Evolutionary conservation across 2,797 vertebrate species (phyloP).

Genomic region (Eulemur albifrons): DNA sequence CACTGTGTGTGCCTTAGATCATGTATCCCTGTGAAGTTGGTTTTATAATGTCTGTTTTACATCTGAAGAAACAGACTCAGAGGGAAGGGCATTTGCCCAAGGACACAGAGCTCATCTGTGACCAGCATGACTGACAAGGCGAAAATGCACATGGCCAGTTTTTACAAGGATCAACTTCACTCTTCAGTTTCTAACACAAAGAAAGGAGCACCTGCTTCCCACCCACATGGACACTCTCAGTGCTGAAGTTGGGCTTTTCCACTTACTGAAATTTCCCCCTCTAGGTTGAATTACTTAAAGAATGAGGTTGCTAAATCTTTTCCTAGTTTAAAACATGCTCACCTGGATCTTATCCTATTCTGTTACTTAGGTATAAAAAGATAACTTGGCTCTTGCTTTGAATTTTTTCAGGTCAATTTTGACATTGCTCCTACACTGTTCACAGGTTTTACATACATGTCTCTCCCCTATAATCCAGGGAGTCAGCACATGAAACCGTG

Average conservation of each 20-base stretch:
- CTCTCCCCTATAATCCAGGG: not conserved
- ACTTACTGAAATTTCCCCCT: not conserved
- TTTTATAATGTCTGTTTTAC: not conserved
- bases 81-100: not conserved
- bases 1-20: not conserved
- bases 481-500: not conserved
- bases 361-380: not conserved
- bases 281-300: not conserved
- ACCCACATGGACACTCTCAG: not conserved
- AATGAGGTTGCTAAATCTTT: not conserved
- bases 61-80: not conserved
- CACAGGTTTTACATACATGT: rapidly evolving
- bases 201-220: not conserved
- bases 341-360: not conserved
- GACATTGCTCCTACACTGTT: too few relatives aligned
- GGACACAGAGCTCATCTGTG: not conserved
- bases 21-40: not conserved
- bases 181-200: not conserved
- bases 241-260: not conserved
- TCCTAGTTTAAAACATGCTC: not conserved
- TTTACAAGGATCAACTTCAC: not conserved
- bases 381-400: not conserved
- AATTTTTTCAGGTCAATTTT: not conserved
- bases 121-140: not conserved
- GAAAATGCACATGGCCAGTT: not conserved